Percentiles rank a stretch among this genome's conserved stretches.
These are phyloP conservation scores for Dendrocopos noguchii DNA, from an alignment of 2,113 vertebrate genomes.

Conservation along the genomic window DNA sequence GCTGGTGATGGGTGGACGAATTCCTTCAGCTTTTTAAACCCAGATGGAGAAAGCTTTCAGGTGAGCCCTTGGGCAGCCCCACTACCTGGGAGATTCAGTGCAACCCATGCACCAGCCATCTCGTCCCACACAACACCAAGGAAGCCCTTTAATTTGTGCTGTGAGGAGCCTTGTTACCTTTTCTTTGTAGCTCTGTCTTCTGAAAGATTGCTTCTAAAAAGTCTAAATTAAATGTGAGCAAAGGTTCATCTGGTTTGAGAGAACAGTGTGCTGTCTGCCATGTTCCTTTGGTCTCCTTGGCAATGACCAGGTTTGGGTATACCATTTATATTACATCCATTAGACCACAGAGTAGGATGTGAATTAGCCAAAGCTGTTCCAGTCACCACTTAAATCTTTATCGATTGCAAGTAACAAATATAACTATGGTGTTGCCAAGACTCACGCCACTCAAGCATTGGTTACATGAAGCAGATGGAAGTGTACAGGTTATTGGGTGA, in stretches of 20 bases:
- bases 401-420: slow-evolving; percentile 50
- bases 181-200: background rate
- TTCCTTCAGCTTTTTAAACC: background rate
- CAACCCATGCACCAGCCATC: background rate
- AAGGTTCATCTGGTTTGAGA: slow-evolving; percentile 3
- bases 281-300: slow-evolving; percentile 11
- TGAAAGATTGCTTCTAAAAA: background rate
- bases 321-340: slow-evolving; percentile 47
- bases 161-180: background rate
- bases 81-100: background rate
- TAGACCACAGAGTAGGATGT: slow-evolving; percentile 40
- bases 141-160: background rate
- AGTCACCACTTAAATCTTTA: slow-evolving; percentile 53
- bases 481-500: background rate
- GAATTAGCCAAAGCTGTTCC: slow-evolving; percentile 51
- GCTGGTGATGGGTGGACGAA: background rate
- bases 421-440: background rate
- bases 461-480: background rate
- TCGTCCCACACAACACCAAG: fast-evolving
- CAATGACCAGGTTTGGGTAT: slow-evolving; percentile 15
- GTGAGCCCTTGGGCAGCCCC: background rate
- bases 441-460: background rate
- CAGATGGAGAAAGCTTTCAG: background rate
- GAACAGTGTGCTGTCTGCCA: background rate
- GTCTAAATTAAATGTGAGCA: background rate